Base-by-base conservation (phyloP, 1,140 invertebrate species). In the Nephila pilipes region DNA sequence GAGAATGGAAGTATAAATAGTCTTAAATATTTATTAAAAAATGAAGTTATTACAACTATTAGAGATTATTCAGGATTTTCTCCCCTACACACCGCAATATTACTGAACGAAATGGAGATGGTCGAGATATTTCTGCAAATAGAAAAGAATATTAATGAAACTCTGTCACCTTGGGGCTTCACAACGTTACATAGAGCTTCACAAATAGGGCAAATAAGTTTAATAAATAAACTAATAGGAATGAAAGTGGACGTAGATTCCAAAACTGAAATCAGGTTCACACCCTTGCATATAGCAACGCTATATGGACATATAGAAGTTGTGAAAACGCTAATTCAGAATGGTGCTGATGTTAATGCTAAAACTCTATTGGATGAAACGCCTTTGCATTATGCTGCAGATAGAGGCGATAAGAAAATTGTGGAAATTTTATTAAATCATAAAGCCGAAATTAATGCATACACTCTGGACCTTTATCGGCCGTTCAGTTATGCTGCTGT, bases 241-340 rank as follows among this genome's bases (percentile, higher is more conserved):
- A 69, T 29, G 32, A 80, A 38, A 16, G 16, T 14, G 2, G 32
- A 46, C 4, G 36, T 80, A 20, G 22, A 36, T 8, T 22, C 5
- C 0, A 80, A 46, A 80, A 22, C 1, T n/a, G 38, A 80, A 14
- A 38, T 80, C 8, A 14, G 29, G 0, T 18, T 36, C 6, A 95
- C 95, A 0, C 93, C 95, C 16, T 92, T 96, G 12, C 95, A 95
- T 90, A 94, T 95, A 58, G 94, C 95, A 5, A 94, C 94, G 3
- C 87, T 80, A 20, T 93, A 94, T 60, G 95, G 95, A 3, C 95
- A 95, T 87, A 95, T 95, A 6, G 80, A 32, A 46, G 57, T 90
- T 12, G 69, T 80, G 1, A 55, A 81, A 18, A 0, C 22, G n/a
- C 60, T 90, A 18, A 16, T 90, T n/a, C 2, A 1, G 12, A 80